Evolutionary conservation across 2,888 invertebrate species (phyloP).

Genomic region (Chaetogeoica ovagalla): DNA sequence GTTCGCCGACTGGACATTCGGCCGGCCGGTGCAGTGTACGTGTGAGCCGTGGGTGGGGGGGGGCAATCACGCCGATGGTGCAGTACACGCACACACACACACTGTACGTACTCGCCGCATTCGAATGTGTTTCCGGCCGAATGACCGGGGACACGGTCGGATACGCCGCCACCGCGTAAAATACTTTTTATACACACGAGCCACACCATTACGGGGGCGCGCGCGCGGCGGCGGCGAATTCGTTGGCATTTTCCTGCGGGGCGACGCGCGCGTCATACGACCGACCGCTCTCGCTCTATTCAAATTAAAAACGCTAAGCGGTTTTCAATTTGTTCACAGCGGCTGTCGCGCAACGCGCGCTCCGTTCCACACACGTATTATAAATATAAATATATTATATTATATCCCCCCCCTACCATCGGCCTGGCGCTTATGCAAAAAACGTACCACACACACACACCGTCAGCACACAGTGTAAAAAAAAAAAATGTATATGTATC

Average conservation of each 20-base stretch:
- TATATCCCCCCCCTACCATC: conserved; percentile 21
- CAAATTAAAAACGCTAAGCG: conserved; percentile 55
- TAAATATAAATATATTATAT: too few relatives aligned
- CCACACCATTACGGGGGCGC: background rate
- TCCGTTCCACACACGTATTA: too few relatives aligned
- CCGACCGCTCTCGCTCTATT: conserved; percentile 43
- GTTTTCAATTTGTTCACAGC: conserved; percentile 55
- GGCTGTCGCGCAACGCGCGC: conserved; percentile 42
- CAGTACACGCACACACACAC: too few relatives aligned
- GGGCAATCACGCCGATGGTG: too few relatives aligned
- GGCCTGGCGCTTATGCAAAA: conserved; percentile 45
- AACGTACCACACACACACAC: background rate
- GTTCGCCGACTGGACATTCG: too few relatives aligned
- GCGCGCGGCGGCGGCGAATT: too few relatives aligned
- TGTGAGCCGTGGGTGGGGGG: too few relatives aligned
- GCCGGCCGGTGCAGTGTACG: too few relatives aligned
- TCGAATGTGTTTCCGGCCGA: conserved; percentile 23
- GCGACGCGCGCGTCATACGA: background rate
- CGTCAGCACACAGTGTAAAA: too few relatives aligned
- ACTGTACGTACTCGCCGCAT: background rate
- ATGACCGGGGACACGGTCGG: conserved; percentile 32
- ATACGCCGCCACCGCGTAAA: background rate
- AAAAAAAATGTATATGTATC: too few relatives aligned
- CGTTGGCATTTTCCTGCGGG: too few relatives aligned
- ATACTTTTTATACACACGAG: background rate